phyloP scores from a whole-genome alignment of 2,113 vertebrate species.

The Odocoileus virginianus region DNA sequence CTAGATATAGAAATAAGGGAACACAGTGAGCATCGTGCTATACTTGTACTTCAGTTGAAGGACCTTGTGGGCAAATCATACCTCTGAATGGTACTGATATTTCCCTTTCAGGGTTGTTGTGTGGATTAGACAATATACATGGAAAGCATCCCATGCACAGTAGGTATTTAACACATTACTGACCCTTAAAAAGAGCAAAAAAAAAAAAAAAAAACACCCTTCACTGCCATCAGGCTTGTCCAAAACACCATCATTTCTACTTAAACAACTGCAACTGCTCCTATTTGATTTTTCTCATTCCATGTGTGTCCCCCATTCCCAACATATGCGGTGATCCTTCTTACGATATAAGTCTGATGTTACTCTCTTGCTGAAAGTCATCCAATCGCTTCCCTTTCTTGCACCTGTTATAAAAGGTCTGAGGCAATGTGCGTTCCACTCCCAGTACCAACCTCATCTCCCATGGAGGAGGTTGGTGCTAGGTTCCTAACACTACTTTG shows the following conservation, averaged over 20 bases:
- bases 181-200: neutral
- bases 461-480: neutral
- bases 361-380: neutral
- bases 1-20: neutral
- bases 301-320: neutral
- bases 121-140: neutral
- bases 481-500: neutral
- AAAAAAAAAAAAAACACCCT: neutral
- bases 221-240: neutral
- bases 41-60: neutral
- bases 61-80: neutral
- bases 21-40: neutral
- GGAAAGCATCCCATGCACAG: neutral
- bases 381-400: neutral
- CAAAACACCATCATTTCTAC: neutral
- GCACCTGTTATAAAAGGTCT: neutral
- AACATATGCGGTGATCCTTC: neutral
- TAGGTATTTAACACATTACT: neutral
- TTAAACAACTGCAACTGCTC: neutral
- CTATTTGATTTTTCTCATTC: neutral
- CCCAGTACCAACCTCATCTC: neutral
- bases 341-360: neutral
- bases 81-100: neutral
- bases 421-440: fast-evolving
- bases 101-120: neutral